Percentiles rank a stretch among this genome's conserved stretches.
Conservation (phyloP, 1,140 invertebrate genomes). For the Bombus soroeensis region DNA sequence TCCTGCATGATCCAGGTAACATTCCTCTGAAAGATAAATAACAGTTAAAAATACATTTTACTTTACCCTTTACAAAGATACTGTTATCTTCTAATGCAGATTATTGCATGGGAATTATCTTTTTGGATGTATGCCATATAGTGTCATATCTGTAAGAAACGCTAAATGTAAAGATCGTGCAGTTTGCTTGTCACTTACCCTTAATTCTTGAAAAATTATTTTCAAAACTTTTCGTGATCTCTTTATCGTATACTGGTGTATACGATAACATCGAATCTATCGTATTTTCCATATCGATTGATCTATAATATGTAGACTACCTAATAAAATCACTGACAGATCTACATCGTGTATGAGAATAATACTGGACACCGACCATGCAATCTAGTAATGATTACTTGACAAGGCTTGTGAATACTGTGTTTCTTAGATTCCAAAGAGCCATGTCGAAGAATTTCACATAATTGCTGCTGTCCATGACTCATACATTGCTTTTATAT, state of each 20-base stretch:
- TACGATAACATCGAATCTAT: conserved; percentile 38
- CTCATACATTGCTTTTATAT: not conserved
- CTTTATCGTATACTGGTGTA: conserved; percentile 66
- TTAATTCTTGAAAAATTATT: conserved; percentile 70
- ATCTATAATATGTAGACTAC: not conserved
- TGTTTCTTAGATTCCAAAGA: not conserved
- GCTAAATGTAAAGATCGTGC: not conserved
- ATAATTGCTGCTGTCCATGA: not conserved
- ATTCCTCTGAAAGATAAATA: conserved; percentile 84
- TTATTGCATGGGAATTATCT: too few relatives aligned
- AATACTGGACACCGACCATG: not conserved
- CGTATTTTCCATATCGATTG: conserved; percentile 60
- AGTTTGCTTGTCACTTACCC: conserved; percentile 53
- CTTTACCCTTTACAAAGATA: not conserved
- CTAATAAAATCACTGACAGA: not conserved
- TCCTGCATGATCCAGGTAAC: conserved; percentile 96
- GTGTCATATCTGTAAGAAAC: not conserved
- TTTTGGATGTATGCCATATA: not conserved
- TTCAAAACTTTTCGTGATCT: conserved; percentile 55
- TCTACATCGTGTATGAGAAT: not conserved
- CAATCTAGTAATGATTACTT: not conserved
- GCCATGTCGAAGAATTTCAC: not conserved
- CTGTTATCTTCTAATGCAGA: not conserved
- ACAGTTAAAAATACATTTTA: not conserved
- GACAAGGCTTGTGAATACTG: not conserved